Conservation (phyloP, 2,113 vertebrate genomes). For the Scatophagus argus region DNA sequence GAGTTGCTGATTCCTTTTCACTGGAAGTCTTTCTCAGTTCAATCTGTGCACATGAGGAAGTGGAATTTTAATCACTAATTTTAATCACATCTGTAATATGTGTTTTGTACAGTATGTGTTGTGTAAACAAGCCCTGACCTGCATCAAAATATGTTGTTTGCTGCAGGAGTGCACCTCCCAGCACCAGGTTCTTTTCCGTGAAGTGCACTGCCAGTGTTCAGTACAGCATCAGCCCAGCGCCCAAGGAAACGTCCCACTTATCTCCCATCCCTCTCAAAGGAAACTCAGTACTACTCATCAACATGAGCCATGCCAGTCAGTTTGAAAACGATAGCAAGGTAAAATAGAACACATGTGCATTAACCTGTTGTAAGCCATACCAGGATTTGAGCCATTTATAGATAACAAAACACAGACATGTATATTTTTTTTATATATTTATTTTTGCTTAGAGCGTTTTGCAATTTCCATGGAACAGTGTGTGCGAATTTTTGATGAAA, state of each 20-base stretch:
- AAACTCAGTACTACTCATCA: slow-evolving; percentile 83
- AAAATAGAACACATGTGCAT: slow-evolving; percentile 16
- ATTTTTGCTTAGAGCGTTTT: too few relatives aligned
- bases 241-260: slow-evolving; percentile 10
- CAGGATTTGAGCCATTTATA: not conserved
- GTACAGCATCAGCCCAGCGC: slow-evolving; percentile 73
- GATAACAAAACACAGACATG: not conserved
- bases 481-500: not conserved
- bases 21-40: too few relatives aligned
- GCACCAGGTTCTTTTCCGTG: slow-evolving; percentile 85
- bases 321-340: slow-evolving; percentile 91
- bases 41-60: not conserved
- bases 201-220: slow-evolving; percentile 84
- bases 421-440: too few relatives aligned
- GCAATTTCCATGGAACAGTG: not conserved
- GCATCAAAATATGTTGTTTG: not conserved
- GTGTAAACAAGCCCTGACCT: not conserved
- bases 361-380: not conserved
- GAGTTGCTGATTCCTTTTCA: not conserved
- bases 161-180: slow-evolving; percentile 87
- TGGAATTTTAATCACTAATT: not conserved
- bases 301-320: slow-evolving; percentile 84
- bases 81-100: not conserved
- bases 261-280: slow-evolving; percentile 76
- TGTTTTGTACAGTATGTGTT: not conserved